Base-by-base conservation (phyloP, 2,797 vertebrate species). In the Melanotaenia trifasciata region DNA sequence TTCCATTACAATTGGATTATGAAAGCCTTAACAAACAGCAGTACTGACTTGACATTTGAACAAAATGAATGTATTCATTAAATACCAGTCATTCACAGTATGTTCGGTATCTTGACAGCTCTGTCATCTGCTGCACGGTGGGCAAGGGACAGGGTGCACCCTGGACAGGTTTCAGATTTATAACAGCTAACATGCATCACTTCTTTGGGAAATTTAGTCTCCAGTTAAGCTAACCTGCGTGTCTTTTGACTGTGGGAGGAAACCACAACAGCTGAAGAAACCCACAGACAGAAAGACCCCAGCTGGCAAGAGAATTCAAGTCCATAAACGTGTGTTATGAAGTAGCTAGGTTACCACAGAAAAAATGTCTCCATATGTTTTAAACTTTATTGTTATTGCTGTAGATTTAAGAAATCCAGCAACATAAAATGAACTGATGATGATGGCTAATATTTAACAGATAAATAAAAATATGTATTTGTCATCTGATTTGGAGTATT, bases 221-320 rank as follows among this genome's bases (percentile, higher is more conserved):
- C n/a, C 24, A 13, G n/a, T 61, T 62, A 18, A 69, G 69, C 10
- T 58, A 54, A 64, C 38, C 18, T 65, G 36, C 24, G 3, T 60
- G 38, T 69, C 43, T 67, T 69, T 3, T 14, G 33, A 20, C 26
- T 35, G 24, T 20, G 14, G 20, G 18, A 60, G 45, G 33, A 74
- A 78, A 72, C 53, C 57, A 62, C 35, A 69, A 56, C 28, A 38
- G 60, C 40, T n/a, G 50, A 13, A 70, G 43, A 78, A 80, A 67
- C 28, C 59, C n/a, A 36, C 47, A 69, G 63, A 64, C 67, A 64
- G 56, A 33, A 58, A 67, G 56, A 76, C 43, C 26, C 53, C 58
- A 40, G 45, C 59, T 64, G 56, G 22, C 54, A 32, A 36, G 14
- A 64, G 5, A 68, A 60, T 45, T 59, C 20, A 68, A 60, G 72